phyloP scores from a whole-genome alignment of 1,140 invertebrate genomes.

The Mya arenaria region DNA sequence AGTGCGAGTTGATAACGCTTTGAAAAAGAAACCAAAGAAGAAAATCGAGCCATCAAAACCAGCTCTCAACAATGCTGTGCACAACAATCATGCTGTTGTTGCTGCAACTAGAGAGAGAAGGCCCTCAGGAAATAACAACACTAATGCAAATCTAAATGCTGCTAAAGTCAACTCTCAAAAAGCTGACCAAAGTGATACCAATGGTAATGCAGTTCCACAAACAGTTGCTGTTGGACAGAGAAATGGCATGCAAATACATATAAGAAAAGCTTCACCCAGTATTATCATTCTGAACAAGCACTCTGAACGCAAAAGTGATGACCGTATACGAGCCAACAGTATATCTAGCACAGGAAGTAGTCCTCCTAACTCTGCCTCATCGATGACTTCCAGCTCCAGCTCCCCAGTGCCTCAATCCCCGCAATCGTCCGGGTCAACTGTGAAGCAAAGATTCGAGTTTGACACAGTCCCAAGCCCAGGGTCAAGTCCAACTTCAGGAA shows the following conservation, averaged over 20 bases:
- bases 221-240: too few relatives aligned
- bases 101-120: constrained; percentile 50
- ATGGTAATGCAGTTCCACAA: constrained; percentile 9
- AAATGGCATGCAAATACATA: constrained; percentile 13
- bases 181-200: constrained; percentile 7
- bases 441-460: constrained; percentile 89
- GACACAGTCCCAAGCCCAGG: constrained; percentile 86
- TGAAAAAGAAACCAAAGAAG: constrained; percentile 81
- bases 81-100: constrained; percentile 62
- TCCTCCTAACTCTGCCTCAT: constrained; percentile 70
- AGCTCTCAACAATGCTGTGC: constrained; percentile 66
- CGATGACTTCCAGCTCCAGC: constrained; percentile 69
- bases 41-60: constrained; percentile 84
- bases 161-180: not conserved
- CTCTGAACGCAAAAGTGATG: constrained; percentile 63
- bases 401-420: constrained; percentile 67
- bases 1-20: constrained; percentile 70
- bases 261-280: constrained; percentile 48
- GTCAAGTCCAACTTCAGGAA: constrained; percentile 81
- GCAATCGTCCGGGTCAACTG: constrained; percentile 76
- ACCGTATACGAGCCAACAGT: constrained; percentile 85
- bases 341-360: constrained; percentile 84
- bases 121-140: constrained; percentile 68
- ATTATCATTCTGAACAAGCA: constrained; percentile 56
- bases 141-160: constrained; percentile 52